A percentile compares a stretch with the other conserved stretches of the same genome.
These are phyloP conservation scores for Dastarcus helophoroides DNA, from an alignment of 2,888 invertebrate genomes.

Conservation along the genomic window DNA sequence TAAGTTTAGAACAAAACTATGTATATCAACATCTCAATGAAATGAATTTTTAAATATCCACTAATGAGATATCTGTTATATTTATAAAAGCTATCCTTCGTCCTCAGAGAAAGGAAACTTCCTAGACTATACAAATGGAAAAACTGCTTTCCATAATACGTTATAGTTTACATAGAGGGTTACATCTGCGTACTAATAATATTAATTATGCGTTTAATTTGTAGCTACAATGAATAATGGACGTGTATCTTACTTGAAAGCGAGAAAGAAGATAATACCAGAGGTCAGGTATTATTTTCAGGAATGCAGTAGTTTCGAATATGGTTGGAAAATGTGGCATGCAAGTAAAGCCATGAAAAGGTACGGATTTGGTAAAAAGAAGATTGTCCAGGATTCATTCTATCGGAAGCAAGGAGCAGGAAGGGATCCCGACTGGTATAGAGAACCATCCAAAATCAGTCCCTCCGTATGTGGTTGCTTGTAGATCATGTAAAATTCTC, in stretches of 20 bases:
- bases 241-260: constrained; percentile 39
- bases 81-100: too few relatives aligned
- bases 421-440: constrained; percentile 45
- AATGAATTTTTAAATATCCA: too few relatives aligned
- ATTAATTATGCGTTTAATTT: too few relatives aligned
- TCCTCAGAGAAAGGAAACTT: too few relatives aligned
- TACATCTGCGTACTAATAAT: too few relatives aligned
- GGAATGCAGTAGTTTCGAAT: constrained; percentile 41
- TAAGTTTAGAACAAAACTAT: too few relatives aligned
- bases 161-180: too few relatives aligned
- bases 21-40: too few relatives aligned
- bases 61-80: too few relatives aligned
- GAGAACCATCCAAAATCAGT: constrained; percentile 36
- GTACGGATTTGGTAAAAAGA: constrained; percentile 40
- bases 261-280: constrained; percentile 40
- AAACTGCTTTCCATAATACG: too few relatives aligned
- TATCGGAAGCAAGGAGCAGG: constrained; percentile 43
- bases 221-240: constrained; percentile 36
- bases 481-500: too few relatives aligned
- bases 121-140: too few relatives aligned
- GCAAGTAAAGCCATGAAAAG: constrained; percentile 22
- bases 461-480: constrained; percentile 29
- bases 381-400: constrained; percentile 44
- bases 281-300: constrained; percentile 47
- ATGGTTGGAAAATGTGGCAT: constrained; percentile 50